Percentiles rank a stretch among this genome's conserved stretches.
Evolutionary conservation across 2,888 invertebrate genomes (phyloP).

Genomic region (Gnatocerus cornutus): DNA sequence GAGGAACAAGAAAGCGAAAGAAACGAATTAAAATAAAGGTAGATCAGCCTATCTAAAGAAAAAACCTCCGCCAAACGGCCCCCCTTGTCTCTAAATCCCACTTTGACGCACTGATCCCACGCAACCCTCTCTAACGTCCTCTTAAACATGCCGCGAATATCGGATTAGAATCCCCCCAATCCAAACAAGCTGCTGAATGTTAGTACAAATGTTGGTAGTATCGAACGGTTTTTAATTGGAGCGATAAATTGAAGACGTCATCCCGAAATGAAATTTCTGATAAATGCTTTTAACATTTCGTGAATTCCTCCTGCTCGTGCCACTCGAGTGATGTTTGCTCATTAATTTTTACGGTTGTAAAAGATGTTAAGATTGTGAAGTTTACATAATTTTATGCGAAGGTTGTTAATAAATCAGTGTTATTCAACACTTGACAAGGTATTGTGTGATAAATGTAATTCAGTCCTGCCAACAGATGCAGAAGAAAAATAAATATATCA

Average conservation of each 20-base stretch:
- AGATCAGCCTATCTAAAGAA: no score
- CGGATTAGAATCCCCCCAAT: not conserved
- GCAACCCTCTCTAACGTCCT: not conserved
- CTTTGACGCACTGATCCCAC: no score
- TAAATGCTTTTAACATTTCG: conserved; percentile 12
- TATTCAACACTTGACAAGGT: conserved; percentile 5
- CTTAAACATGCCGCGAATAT: not conserved
- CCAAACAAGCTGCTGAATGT: conserved; percentile 3
- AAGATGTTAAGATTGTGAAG: no score
- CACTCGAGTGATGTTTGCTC: no score
- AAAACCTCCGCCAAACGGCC: no score
- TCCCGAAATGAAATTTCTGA: conserved; percentile 4
- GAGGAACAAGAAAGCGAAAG: no score
- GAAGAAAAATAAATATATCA: not conserved
- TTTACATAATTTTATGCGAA: no score
- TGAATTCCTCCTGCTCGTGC: not conserved
- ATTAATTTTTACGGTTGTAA: no score
- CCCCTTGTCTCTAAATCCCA: no score
- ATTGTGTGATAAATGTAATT: no score
- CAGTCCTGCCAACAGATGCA: not conserved
- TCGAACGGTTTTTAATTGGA: conserved; percentile 29
- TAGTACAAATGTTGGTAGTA: conserved; percentile 15
- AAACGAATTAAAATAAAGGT: no score
- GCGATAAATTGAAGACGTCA: conserved; percentile 22
- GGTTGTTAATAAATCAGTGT: not conserved